These are phyloP conservation scores for Gallinago stenura DNA, from an alignment of 2,797 vertebrate genomes.

Conservation along the genomic window DNA sequence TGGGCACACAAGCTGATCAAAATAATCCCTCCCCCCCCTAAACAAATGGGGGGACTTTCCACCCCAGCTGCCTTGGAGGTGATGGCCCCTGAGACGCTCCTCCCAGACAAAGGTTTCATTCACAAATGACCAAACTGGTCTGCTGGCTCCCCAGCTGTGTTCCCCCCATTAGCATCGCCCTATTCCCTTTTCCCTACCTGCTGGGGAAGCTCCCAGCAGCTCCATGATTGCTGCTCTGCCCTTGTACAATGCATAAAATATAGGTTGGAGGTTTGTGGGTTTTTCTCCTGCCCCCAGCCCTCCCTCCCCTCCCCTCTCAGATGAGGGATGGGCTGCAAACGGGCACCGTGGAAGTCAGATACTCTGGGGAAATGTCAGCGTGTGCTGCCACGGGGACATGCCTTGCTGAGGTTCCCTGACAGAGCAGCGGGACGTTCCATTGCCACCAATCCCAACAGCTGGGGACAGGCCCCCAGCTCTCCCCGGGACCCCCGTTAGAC, in stretches of 20 bases:
- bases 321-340: background rate
- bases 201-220: background rate
- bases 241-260: background rate
- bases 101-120: background rate
- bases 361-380: background rate
- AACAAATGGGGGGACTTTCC: background rate
- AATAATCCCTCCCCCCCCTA: background rate
- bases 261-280: background rate
- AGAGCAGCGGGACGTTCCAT: background rate
- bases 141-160: background rate
- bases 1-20: background rate
- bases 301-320: background rate
- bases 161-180: background rate
- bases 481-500: background rate
- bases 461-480: background rate
- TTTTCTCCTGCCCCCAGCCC: background rate
- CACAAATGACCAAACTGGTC: background rate
- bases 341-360: background rate
- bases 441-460: background rate
- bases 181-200: background rate
- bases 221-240: background rate
- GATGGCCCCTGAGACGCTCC: background rate
- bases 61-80: background rate
- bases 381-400: background rate
- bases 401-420: background rate